Evolutionary conservation across 1,140 invertebrate species (phyloP).

Genomic region (Halyomorpha halys): DNA sequence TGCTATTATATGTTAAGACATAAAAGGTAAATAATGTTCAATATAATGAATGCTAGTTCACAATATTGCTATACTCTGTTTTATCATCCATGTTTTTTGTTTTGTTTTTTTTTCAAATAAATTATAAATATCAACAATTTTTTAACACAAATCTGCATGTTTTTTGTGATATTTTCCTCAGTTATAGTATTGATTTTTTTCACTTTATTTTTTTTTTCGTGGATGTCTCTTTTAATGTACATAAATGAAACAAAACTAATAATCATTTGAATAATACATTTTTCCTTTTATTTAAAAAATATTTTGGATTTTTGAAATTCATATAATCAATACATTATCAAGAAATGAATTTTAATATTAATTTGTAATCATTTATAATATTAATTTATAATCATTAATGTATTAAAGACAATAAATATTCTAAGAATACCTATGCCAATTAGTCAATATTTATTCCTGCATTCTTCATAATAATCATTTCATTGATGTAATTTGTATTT

Average conservation of each 20-base stretch:
- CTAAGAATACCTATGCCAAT: too few species aligned
- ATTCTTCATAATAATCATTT: too few species aligned
- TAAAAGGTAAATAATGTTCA: slow-evolving; percentile 5
- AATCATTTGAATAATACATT: slow-evolving; percentile 4
- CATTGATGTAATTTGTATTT: neutral
- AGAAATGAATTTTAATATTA: too few species aligned
- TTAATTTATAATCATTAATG: too few species aligned
- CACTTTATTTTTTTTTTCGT: slow-evolving; percentile 7
- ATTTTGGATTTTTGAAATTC: neutral
- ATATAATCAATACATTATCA: too few species aligned
- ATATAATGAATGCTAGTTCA: slow-evolving; percentile 14
- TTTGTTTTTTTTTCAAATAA: neutral
- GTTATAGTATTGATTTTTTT: slow-evolving; percentile 1
- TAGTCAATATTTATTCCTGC: too few species aligned
- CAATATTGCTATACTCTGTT: neutral
- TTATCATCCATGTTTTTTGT: slow-evolving; percentile 1
- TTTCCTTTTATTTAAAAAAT: neutral
- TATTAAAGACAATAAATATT: too few species aligned
- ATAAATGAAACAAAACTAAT: neutral
- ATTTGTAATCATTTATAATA: too few species aligned
- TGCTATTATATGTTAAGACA: too few species aligned
- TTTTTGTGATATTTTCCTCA: slow-evolving; percentile 19
- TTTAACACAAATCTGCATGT: slow-evolving; percentile 7
- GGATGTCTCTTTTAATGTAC: slow-evolving; percentile 3
- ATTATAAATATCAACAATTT: neutral